Conservation (phyloP, 2,888 invertebrate genomes). For the Sphinx pinastri region DNA sequence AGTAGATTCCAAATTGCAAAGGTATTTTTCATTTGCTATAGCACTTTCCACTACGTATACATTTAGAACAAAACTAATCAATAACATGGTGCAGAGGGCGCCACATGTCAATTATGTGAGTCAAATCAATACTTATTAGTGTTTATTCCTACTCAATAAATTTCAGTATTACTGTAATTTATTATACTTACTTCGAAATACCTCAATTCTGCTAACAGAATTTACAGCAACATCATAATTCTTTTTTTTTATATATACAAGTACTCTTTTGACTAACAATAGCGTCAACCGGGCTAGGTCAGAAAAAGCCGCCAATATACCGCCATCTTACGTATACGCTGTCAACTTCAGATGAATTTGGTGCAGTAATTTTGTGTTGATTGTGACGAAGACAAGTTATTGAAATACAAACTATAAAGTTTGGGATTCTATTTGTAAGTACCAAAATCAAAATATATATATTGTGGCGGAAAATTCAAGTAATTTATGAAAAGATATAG, state of each 20-base stretch:
- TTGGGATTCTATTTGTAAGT: slow-evolving; percentile 70
- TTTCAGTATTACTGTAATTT: background rate
- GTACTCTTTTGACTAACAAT: background rate
- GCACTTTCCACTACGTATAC: slow-evolving; percentile 45
- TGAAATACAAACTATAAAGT: slow-evolving; percentile 62
- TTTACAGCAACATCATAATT: background rate
- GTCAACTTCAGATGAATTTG: slow-evolving; percentile 70
- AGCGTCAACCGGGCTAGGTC: slow-evolving; percentile 22
- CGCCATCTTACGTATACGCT: slow-evolving; percentile 78
- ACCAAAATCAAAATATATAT: slow-evolving; percentile 52
- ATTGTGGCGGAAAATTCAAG: slow-evolving; percentile 76
- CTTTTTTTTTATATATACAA: background rate
- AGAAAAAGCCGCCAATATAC: slow-evolving; percentile 27
- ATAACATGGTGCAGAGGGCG: slow-evolving; percentile 68
- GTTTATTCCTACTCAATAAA: background rate
- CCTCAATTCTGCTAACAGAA: background rate
- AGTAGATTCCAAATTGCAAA: slow-evolving; percentile 40
- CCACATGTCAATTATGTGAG: slow-evolving; percentile 48
- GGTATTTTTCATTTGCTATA: slow-evolving; percentile 46
- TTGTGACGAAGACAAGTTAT: slow-evolving; percentile 60
- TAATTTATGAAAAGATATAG: slow-evolving; percentile 39
- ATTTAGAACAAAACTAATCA: slow-evolving; percentile 68
- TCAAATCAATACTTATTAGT: slow-evolving; percentile 33
- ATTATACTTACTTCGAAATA: background rate
- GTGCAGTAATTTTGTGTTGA: slow-evolving; percentile 70